phyloP scores from a whole-genome alignment of 1,140 invertebrate genomes.

The Drosophila tropicalis region DNA sequence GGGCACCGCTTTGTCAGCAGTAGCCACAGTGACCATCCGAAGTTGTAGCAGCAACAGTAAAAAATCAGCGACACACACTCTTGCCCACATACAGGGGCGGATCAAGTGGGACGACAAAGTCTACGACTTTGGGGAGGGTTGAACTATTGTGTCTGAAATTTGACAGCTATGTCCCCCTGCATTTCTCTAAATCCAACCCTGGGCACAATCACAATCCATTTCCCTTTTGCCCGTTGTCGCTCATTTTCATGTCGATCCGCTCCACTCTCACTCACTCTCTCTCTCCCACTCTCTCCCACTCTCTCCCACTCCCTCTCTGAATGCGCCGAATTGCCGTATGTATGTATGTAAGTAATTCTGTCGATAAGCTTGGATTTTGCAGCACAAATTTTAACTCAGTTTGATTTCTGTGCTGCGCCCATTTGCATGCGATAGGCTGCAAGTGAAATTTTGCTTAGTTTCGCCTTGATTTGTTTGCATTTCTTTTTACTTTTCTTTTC shows the following conservation, averaged over 20 bases:
- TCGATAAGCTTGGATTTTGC: slow-evolving; percentile 49
- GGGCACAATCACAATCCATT: neutral
- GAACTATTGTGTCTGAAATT: too few species aligned
- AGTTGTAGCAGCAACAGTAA: neutral
- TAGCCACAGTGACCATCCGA: slow-evolving; percentile 21
- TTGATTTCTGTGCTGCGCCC: slow-evolving; percentile 49
- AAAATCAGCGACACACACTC: slow-evolving; percentile 1
- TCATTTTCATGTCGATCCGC: neutral
- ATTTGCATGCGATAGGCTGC: slow-evolving; percentile 47
- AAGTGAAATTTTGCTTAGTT: slow-evolving; percentile 12
- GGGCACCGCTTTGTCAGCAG: slow-evolving; percentile 16
- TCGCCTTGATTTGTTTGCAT: neutral
- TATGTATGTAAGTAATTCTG: slow-evolving; percentile 40
- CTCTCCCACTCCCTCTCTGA: neutral
- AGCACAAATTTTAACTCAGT: slow-evolving; percentile 50
- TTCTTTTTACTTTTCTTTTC: slow-evolving; percentile 11
- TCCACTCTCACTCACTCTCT: too few species aligned
- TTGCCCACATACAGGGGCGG: neutral
- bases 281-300: neutral
- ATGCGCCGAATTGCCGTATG: slow-evolving; percentile 4
- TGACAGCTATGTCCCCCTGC: too few species aligned
- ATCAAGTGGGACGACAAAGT: too few species aligned
- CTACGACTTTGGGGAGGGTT: too few species aligned
- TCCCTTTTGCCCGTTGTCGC: neutral
- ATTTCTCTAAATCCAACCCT: too few species aligned